A percentile compares a stretch with the other conserved stretches of the same genome.
Evolutionary conservation across 1,140 invertebrate genomes (phyloP).

Genomic region (Drosophila auraria): DNA sequence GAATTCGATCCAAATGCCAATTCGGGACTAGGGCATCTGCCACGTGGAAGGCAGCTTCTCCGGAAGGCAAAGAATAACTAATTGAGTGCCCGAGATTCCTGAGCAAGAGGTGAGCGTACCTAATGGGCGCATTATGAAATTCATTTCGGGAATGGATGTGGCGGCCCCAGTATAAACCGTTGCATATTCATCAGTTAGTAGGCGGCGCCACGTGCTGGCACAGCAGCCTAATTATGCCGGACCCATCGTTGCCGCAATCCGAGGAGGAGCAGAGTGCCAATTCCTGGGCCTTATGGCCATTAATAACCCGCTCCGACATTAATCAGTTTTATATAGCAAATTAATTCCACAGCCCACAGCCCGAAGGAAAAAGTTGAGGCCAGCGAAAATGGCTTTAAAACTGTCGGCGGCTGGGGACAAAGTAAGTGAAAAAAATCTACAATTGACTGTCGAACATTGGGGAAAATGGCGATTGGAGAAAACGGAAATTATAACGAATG

Average conservation of each 20-base stretch:
- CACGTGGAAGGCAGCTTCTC: neutral
- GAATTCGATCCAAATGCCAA: constrained; percentile 22
- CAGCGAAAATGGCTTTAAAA: constrained; percentile 29
- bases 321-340: constrained; percentile 77
- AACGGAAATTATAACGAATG: constrained; percentile 18
- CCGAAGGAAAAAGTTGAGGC: constrained; percentile 2
- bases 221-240: constrained; percentile 25
- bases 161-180: neutral
- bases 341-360: constrained; percentile 54
- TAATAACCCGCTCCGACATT: constrained; percentile 64
- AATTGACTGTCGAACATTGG: neutral
- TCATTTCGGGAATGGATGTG: constrained; percentile 28
- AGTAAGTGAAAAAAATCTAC: constrained; percentile 5
- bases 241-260: constrained; percentile 29
- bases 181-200: constrained; percentile 48
- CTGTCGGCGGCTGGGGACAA: constrained; percentile 13
- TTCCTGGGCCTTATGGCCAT: constrained; percentile 39
- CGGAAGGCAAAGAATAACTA: constrained; percentile 7
- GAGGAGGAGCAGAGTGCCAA: constrained; percentile 2
- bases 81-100: constrained; percentile 13
- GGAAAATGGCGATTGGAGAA: neutral
- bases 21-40: constrained; percentile 4
- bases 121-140: constrained; percentile 31
- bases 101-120: neutral
- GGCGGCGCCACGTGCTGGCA: neutral